A percentile compares a stretch with the other conserved stretches of the same genome.
Evolutionary conservation across 2,113 vertebrate genomes (phyloP).

Genomic region (Mesoclemmys tuberculata): DNA sequence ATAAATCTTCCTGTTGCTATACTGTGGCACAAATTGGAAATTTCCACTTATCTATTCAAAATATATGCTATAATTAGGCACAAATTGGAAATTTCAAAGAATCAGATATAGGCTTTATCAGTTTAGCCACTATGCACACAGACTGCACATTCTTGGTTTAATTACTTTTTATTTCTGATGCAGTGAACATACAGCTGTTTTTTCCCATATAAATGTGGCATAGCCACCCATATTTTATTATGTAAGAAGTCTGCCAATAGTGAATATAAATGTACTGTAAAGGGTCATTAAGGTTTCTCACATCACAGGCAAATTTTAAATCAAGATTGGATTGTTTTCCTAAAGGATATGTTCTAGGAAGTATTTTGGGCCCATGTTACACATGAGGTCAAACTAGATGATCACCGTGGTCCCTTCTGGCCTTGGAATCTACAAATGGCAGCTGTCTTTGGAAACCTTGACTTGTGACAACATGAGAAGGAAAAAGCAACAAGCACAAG

Average conservation of each 20-base stretch:
- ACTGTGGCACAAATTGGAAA: background rate
- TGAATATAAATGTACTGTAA: background rate
- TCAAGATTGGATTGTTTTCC: background rate
- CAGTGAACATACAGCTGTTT: background rate
- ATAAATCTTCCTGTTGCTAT: background rate
- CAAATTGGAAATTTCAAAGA: background rate
- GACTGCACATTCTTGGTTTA: background rate
- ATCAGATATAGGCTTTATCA: background rate
- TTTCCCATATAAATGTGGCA: background rate
- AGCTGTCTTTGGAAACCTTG: background rate
- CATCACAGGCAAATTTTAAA: background rate
- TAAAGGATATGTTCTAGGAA: background rate
- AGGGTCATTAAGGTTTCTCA: background rate
- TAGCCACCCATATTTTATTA: background rate
- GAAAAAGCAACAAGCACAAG: background rate
- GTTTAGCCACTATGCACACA: background rate
- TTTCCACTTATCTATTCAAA: background rate
- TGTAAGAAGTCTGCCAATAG: background rate
- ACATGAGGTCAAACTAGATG: background rate
- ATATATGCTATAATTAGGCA: background rate
- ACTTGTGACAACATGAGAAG: background rate
- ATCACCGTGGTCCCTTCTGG: background rate
- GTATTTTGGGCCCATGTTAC: background rate
- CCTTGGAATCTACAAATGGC: background rate
- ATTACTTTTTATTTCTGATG: background rate